phyloP scores from a whole-genome alignment of 2,888 invertebrate genomes.

The Trisateles emortualis region DNA sequence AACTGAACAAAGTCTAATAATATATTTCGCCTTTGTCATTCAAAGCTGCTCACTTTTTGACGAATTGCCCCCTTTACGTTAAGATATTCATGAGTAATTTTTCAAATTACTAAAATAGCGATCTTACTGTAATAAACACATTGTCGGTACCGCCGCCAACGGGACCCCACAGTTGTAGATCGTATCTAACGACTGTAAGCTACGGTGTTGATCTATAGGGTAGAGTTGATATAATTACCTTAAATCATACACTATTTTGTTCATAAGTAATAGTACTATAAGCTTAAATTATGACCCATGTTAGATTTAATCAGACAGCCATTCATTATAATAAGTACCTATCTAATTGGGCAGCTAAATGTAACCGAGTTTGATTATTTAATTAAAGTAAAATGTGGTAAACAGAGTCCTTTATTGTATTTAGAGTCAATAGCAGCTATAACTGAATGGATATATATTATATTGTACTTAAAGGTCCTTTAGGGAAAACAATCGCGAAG shows the following conservation, averaged over 20 bases:
- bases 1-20: slow-evolving; percentile 69
- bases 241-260: slow-evolving; percentile 19
- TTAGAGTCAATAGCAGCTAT: background rate
- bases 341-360: slow-evolving; percentile 7
- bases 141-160: slow-evolving; percentile 19
- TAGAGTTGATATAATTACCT: slow-evolving; percentile 35
- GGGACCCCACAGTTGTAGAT: slow-evolving; percentile 39
- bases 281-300: slow-evolving; percentile 16
- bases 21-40: slow-evolving; percentile 65
- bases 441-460: slow-evolving; percentile 37
- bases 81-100: slow-evolving; percentile 15
- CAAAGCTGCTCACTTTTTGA: slow-evolving; percentile 52
- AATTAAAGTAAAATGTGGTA: slow-evolving; percentile 7
- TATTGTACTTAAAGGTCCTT: slow-evolving; percentile 35
- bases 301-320: slow-evolving; percentile 17
- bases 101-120: slow-evolving; percentile 25
- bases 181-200: slow-evolving; percentile 34
- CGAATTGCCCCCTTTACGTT: slow-evolving; percentile 22
- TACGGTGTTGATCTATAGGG: slow-evolving; percentile 35
- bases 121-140: slow-evolving; percentile 38
- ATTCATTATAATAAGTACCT: slow-evolving; percentile 2
- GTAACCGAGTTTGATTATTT: slow-evolving; percentile 3
- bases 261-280: slow-evolving; percentile 9
- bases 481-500: slow-evolving; percentile 65
- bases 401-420: background rate